Conservation (phyloP, 2,113 vertebrate species). For the Ceyx cyanopectus region DNA sequence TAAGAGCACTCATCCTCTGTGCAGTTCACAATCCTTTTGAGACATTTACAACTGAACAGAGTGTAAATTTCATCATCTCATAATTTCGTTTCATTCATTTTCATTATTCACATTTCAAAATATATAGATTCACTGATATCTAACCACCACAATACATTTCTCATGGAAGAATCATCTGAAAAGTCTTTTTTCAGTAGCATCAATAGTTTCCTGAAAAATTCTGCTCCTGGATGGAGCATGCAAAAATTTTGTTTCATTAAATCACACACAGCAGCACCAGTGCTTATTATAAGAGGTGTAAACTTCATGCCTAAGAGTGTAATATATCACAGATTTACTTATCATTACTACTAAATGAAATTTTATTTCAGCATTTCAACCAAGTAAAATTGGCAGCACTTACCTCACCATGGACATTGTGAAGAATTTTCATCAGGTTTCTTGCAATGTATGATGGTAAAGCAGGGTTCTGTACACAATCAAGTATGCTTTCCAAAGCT, state of each 20-base stretch:
- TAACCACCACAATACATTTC: neutral
- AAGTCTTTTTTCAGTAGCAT: neutral
- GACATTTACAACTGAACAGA: neutral
- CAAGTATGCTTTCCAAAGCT: slow-evolving; percentile 82
- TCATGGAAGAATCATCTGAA: neutral
- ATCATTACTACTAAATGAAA: neutral
- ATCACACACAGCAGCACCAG: neutral
- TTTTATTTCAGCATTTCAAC: neutral
- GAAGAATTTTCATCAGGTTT: slow-evolving; percentile 81
- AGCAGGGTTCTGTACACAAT: slow-evolving; percentile 65
- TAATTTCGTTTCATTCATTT: too few relatives aligned
- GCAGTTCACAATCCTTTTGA: neutral
- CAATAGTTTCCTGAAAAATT: neutral
- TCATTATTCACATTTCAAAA: too few relatives aligned
- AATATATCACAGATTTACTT: neutral
- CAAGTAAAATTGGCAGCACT: neutral
- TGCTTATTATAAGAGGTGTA: neutral
- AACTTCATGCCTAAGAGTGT: neutral
- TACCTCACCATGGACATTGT: slow-evolving; percentile 83
- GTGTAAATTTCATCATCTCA: neutral
- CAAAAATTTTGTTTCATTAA: neutral
- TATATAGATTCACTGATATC: neutral
- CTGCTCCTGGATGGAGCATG: neutral
- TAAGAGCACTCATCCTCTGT: neutral
- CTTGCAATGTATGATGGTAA: slow-evolving; percentile 87